Conservation (phyloP, 2,797 vertebrate genomes). For the Takifugu ocellatus region DNA sequence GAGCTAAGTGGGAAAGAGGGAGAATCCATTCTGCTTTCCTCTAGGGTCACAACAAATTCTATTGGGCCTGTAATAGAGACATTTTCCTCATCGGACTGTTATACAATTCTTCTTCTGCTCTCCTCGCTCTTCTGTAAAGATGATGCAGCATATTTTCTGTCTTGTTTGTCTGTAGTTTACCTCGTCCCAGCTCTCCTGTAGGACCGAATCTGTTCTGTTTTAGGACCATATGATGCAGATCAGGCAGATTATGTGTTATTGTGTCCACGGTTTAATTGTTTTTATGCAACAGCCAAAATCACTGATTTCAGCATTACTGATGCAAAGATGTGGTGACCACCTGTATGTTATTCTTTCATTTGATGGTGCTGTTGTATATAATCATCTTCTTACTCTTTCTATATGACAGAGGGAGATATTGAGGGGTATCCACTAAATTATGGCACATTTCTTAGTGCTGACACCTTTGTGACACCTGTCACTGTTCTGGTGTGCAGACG, state of each 20-base stretch:
- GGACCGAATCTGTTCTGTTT: not conserved
- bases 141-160: not conserved
- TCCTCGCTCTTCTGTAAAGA: constrained; percentile 10
- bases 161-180: not conserved
- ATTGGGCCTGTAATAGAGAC: constrained; percentile 66
- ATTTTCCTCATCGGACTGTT: constrained; percentile 56
- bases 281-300: not conserved
- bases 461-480: no score
- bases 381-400: no score
- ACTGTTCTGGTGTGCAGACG: not conserved
- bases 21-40: constrained; percentile 67
- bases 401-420: no score
- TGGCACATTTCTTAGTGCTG: no score
- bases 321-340: no score
- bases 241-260: not conserved
- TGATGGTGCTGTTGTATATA: no score
- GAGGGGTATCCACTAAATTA: no score
- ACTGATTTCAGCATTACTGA: not conserved
- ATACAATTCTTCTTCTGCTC: constrained; percentile 33
- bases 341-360: no score
- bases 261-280: not conserved
- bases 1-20: constrained; percentile 51
- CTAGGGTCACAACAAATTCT: constrained; percentile 64
- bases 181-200: not conserved
- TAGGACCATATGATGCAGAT: not conserved